These are phyloP conservation scores for Nasalis larvatus DNA, from an alignment of 2,113 vertebrate genomes.

Conservation along the genomic window DNA sequence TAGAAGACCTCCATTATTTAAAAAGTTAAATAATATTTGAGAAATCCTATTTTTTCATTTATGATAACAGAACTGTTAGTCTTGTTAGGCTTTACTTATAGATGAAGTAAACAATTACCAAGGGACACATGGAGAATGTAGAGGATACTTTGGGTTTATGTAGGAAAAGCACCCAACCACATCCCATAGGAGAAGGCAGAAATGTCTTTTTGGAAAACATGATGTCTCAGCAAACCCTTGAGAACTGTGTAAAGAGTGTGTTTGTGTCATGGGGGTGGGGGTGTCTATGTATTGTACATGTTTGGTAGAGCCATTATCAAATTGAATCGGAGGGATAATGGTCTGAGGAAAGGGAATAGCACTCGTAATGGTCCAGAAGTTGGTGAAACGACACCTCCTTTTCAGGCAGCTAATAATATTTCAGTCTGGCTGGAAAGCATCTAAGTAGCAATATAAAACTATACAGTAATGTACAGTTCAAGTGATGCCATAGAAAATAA, in stretches of 20 bases:
- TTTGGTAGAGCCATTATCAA: not conserved
- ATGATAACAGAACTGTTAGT: not conserved
- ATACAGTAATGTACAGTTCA: not conserved
- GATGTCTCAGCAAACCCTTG: not conserved
- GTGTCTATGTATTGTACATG: not conserved
- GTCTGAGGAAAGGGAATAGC: not conserved
- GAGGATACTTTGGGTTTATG: not conserved
- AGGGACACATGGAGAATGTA: not conserved
- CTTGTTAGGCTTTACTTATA: not conserved
- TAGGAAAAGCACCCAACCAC: not conserved
- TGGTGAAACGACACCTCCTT: not conserved
- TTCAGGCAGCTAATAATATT: not conserved
- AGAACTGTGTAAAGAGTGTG: not conserved
- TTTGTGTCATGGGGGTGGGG: not conserved
- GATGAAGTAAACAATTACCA: not conserved
- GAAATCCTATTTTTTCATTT: not conserved
- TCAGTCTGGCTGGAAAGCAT: not conserved
- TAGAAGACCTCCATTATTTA: not conserved
- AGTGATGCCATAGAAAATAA: not conserved
- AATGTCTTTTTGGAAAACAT: not conserved
- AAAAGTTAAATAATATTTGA: slow-evolving; percentile 1
- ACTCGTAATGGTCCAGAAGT: not conserved
- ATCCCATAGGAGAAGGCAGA: not conserved
- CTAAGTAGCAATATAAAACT: not conserved
- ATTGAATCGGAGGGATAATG: not conserved